phyloP scores from a whole-genome alignment of 2,797 vertebrate genomes.

The Liasis olivaceus region DNA sequence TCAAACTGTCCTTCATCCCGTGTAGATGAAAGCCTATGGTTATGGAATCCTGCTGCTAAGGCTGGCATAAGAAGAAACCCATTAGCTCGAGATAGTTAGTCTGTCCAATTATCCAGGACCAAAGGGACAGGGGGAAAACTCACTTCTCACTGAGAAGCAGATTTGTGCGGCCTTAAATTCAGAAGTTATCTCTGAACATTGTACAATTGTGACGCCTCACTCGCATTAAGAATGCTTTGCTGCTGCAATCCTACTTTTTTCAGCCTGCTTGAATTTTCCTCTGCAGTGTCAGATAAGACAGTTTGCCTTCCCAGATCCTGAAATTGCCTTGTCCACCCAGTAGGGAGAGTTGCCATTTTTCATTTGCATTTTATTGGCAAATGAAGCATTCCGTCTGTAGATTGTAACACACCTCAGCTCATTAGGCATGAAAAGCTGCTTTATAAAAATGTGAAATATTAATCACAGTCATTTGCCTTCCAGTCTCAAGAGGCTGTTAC shows the following conservation, averaged over 20 bases:
- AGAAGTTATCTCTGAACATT: not conserved
- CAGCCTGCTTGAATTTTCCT: not conserved
- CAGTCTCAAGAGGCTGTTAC: not conserved
- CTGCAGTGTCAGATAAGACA: not conserved
- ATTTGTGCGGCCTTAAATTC: not conserved
- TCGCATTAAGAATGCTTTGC: not conserved
- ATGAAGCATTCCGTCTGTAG: constrained; percentile 14
- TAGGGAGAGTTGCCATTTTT: not conserved
- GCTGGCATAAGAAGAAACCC: not conserved
- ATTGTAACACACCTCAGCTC: constrained; percentile 26
- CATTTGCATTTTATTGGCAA: constrained; percentile 18
- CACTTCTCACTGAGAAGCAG: not conserved
- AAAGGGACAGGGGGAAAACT: too few species aligned
- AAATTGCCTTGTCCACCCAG: not conserved
- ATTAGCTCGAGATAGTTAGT: not conserved
- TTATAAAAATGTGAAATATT: constrained; percentile 32
- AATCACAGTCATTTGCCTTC: constrained; percentile 27
- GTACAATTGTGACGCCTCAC: not conserved
- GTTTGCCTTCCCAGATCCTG: not conserved
- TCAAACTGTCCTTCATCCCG: not conserved
- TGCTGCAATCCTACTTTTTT: not conserved
- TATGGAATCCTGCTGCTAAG: not conserved
- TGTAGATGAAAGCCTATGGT: not conserved
- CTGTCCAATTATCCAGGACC: not conserved
- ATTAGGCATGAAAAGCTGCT: constrained; percentile 18